A percentile compares a stretch with the other conserved stretches of the same genome.
These are phyloP conservation scores for Drosophila burlai DNA, from an alignment of 1,140 invertebrate species.

Conservation along the genomic window DNA sequence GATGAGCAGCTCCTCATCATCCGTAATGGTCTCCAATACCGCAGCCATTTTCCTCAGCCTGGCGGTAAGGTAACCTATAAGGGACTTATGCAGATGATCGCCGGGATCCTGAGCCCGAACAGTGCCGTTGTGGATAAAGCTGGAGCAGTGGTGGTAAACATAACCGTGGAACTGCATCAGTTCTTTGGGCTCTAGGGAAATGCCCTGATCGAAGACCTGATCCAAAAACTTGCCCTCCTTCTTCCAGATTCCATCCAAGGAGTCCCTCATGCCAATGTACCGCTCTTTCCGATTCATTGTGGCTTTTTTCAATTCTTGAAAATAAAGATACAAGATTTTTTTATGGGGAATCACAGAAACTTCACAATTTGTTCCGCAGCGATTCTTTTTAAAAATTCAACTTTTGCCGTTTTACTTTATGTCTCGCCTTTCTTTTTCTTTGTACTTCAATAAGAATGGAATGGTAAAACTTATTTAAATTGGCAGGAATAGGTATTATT, in stretches of 20 bases:
- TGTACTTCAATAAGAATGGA: background rate
- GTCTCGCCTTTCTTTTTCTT: background rate
- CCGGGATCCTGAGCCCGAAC: background rate
- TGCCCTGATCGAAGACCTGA: slow-evolving; percentile 2
- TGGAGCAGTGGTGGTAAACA: slow-evolving; percentile 7
- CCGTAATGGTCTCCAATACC: slow-evolving; percentile 4
- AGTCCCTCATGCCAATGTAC: too few species aligned
- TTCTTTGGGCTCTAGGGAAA: background rate
- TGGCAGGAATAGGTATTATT: background rate
- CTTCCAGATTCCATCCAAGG: background rate
- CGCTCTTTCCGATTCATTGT: slow-evolving; percentile 2
- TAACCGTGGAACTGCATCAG: background rate
- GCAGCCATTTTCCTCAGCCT: background rate
- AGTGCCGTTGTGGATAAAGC: background rate
- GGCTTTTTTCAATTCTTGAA: background rate
- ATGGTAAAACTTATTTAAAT: background rate
- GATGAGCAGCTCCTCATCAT: background rate
- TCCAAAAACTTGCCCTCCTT: background rate
- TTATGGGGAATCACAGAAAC: slow-evolving; percentile 5
- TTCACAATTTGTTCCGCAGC: background rate
- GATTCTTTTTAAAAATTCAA: background rate
- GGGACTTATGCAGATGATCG: background rate
- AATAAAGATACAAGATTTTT: background rate
- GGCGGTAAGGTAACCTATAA: background rate
- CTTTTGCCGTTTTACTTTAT: too few species aligned